phyloP scores from a whole-genome alignment of 2,888 invertebrate genomes.

The Sympetrum striolatum region DNA sequence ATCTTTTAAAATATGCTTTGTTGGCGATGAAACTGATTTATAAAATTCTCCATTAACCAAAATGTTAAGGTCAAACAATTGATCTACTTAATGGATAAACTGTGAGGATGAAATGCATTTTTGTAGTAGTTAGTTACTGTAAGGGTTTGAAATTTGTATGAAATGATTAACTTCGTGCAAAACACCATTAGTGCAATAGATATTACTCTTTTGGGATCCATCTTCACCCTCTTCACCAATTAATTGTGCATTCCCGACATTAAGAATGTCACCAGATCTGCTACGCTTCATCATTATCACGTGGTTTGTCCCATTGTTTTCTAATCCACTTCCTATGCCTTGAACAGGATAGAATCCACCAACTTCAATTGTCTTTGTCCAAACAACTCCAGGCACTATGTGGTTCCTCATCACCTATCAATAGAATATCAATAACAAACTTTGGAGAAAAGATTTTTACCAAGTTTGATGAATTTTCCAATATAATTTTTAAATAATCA shows the following conservation, averaged over 20 bases:
- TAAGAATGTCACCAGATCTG: background rate
- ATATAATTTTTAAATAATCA: too few species aligned
- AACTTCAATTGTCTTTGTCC: background rate
- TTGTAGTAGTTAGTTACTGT: background rate
- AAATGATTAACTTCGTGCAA: constrained; percentile 1
- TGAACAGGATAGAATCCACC: constrained; percentile 4
- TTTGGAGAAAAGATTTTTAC: too few species aligned
- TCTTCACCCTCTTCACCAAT: constrained; percentile 30
- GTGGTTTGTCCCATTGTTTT: background rate
- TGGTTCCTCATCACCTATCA: background rate
- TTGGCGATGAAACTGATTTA: too few species aligned
- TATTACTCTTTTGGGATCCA: constrained; percentile 1
- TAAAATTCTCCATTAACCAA: too few species aligned
- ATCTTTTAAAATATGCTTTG: too few species aligned
- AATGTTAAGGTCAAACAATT: background rate
- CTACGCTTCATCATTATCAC: background rate
- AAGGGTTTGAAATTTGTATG: constrained; percentile 22
- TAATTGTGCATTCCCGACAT: background rate
- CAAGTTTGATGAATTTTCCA: too few species aligned
- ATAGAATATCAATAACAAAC: background rate
- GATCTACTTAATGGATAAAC: background rate
- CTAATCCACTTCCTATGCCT: background rate
- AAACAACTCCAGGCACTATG: background rate
- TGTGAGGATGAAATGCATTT: background rate
- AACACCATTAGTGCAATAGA: constrained; percentile 23